These are phyloP conservation scores for Megamerina dolium DNA, from an alignment of 2,888 invertebrate species.

Conservation along the genomic window DNA sequence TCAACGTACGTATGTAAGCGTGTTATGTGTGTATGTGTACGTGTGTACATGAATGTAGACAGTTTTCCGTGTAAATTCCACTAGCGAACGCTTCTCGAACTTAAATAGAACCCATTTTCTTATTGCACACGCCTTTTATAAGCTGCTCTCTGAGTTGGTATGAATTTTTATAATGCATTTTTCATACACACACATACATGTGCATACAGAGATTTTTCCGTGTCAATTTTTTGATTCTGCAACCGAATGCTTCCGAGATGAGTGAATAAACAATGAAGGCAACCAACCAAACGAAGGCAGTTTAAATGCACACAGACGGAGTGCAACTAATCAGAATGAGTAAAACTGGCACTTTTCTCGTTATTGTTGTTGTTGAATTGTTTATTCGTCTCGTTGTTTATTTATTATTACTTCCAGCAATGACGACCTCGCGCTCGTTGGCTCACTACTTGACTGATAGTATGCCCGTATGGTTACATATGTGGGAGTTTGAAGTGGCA, in stretches of 20 bases:
- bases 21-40: too few relatives aligned
- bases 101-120: constrained; percentile 11
- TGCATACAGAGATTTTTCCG: too few relatives aligned
- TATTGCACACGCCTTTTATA: constrained; percentile 11
- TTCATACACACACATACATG: not conserved
- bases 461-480: too few relatives aligned
- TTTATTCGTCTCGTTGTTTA: too few relatives aligned
- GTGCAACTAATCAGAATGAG: not conserved
- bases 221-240: too few relatives aligned
- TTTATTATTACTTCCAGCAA: not conserved
- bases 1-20: not conserved
- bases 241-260: too few relatives aligned
- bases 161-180: not conserved
- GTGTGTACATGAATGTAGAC: not conserved
- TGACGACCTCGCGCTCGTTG: constrained; percentile 19
- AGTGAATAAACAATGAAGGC: too few relatives aligned
- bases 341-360: not conserved
- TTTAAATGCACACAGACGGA: not conserved
- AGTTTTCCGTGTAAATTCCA: not conserved
- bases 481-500: constrained; percentile 11
- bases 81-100: constrained; percentile 4
- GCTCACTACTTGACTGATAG: constrained; percentile 22
- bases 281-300: not conserved
- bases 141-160: not conserved
- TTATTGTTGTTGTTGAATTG: not conserved